These are phyloP conservation scores for Yasuhikotakia modesta DNA, from an alignment of 2,797 vertebrate species.

Conservation along the genomic window DNA sequence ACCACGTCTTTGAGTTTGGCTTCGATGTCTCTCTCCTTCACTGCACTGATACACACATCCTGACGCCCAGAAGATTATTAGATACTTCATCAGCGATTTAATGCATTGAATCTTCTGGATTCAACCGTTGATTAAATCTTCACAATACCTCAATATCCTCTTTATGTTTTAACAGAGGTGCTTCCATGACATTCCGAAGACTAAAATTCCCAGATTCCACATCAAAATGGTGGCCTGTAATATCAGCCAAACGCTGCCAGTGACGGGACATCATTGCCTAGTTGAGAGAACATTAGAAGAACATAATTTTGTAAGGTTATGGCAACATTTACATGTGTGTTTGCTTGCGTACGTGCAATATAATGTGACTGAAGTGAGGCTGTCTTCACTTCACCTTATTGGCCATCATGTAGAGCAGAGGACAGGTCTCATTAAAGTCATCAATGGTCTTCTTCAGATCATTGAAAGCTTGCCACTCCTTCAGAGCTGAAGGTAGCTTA, in stretches of 20 bases:
- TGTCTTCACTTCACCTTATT: conserved; percentile 74
- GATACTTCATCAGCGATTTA: background rate
- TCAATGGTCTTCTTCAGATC: conserved; percentile 84
- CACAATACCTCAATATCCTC: conserved; percentile 83
- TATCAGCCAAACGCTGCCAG: conserved; percentile 78
- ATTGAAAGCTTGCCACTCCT: conserved; percentile 85
- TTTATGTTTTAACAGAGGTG: conserved; percentile 78
- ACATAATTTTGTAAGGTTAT: background rate
- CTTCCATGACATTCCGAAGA: conserved; percentile 80
- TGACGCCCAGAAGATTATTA: conserved; percentile 55
- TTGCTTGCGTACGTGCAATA: background rate
- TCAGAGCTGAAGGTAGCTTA: conserved; percentile 82
- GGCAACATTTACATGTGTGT: background rate
- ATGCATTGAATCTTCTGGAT: background rate
- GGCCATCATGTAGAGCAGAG: conserved; percentile 86
- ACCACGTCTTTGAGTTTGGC: conserved; percentile 80
- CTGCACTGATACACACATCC: conserved; percentile 85
- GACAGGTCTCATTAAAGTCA: conserved; percentile 83
- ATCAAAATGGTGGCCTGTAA: conserved; percentile 79
- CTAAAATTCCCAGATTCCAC: conserved; percentile 78
- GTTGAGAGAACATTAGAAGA: background rate
- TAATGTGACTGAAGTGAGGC: background rate
- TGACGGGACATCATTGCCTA: conserved; percentile 83
- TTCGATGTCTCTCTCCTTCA: conserved; percentile 87
- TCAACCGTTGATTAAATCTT: background rate